Conservation (phyloP, 2,888 invertebrate genomes). For the Papilio gigon region DNA sequence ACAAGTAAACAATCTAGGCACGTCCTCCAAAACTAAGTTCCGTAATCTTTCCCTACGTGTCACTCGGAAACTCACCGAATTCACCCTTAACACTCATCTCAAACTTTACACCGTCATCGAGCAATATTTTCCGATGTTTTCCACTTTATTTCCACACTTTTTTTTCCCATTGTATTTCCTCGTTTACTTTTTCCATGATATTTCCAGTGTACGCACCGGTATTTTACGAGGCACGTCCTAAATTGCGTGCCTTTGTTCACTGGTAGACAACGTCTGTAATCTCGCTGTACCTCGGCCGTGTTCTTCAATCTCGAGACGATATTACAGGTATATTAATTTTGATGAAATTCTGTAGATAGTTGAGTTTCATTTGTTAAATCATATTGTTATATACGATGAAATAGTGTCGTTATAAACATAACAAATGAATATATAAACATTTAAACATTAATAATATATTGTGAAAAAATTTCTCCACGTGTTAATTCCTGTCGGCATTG, state of each 20-base stretch:
- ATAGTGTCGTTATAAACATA: no score
- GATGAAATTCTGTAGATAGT: constrained; percentile 8
- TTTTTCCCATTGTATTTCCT: constrained; percentile 26
- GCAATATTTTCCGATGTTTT: constrained; percentile 1
- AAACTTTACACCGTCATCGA: constrained; percentile 21
- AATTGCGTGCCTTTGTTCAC: constrained; percentile 34
- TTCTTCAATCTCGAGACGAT: constrained; percentile 23
- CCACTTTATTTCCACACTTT: constrained; percentile 25
- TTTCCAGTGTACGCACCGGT: constrained; percentile 29
- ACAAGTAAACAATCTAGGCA: constrained; percentile 35
- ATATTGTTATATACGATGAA: not conserved
- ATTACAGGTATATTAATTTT: constrained; percentile 16
- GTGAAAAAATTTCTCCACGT: no score
- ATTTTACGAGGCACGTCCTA: constrained; percentile 35
- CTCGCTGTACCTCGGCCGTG: constrained; percentile 13
- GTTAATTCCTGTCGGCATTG: no score
- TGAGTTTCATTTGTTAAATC: constrained; percentile 1
- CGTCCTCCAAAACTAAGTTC: constrained; percentile 28
- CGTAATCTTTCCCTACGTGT: constrained; percentile 35
- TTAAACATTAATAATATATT: no score
- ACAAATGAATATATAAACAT: no score
- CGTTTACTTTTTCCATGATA: constrained; percentile 18
- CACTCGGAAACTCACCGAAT: constrained; percentile 19
- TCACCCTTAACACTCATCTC: constrained; percentile 16
- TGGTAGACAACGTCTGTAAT: constrained; percentile 35